Conservation (phyloP, 1,140 invertebrate species). For the Meteorus sp. region DNA sequence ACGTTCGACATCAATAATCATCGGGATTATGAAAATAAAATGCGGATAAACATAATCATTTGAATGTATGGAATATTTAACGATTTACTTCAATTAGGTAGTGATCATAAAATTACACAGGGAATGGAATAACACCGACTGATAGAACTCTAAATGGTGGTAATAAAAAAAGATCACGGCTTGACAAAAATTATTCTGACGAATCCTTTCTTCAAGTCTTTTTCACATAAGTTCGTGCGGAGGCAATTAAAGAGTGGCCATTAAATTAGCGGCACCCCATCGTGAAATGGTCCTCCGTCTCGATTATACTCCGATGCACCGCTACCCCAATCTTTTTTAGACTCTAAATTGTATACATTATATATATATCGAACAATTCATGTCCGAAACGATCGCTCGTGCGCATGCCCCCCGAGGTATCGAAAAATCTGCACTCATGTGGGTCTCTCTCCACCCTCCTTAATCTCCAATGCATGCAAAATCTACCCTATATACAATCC, state of each 20-base stretch:
- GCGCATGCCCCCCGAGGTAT: not conserved
- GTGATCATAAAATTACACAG: too few relatives aligned
- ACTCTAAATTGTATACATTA: too few relatives aligned
- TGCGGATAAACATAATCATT: too few relatives aligned
- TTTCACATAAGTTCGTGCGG: not conserved
- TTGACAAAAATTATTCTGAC: too few relatives aligned
- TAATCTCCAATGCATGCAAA: conserved; percentile 18
- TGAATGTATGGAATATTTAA: too few relatives aligned
- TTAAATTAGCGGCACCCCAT: conserved; percentile 27
- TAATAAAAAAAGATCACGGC: too few relatives aligned
- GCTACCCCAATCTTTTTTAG: conserved; percentile 4
- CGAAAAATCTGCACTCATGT: conserved; percentile 7
- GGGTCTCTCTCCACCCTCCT: not conserved
- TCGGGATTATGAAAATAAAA: too few relatives aligned
- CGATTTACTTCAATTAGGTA: too few relatives aligned
- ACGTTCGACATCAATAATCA: too few relatives aligned
- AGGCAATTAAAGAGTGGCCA: conserved; percentile 18
- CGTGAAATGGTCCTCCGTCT: conserved; percentile 20
- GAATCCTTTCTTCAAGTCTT: too few relatives aligned
- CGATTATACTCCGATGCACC: conserved; percentile 6
- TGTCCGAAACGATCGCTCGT: not conserved
- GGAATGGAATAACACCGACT: too few relatives aligned
- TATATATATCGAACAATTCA: not conserved
- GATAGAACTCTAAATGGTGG: too few relatives aligned
- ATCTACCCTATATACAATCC: conserved; percentile 8